A percentile compares a stretch with the other conserved stretches of the same genome.
Conservation (phyloP, 2,888 invertebrate species). For the Synanthedon formicaeformis region DNA sequence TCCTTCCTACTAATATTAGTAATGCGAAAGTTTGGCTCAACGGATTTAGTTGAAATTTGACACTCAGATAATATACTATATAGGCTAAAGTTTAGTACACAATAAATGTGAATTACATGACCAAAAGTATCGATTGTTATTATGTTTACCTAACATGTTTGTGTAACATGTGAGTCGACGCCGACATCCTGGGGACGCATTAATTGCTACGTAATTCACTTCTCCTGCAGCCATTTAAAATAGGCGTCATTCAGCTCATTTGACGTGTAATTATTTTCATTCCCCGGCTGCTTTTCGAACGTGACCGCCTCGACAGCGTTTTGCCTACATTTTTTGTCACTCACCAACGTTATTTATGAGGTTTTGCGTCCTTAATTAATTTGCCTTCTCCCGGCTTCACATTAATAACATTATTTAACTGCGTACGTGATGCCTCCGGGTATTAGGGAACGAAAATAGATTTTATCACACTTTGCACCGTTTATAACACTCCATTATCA, state of each 20-base stretch:
- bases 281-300: conserved; percentile 37
- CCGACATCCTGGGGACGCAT: conserved; percentile 20
- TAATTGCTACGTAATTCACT: conserved; percentile 25
- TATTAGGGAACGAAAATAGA: background rate
- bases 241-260: conserved; percentile 53
- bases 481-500: background rate
- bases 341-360: conserved; percentile 34
- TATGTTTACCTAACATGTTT: too few species aligned
- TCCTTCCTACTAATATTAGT: too few species aligned
- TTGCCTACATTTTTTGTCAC: conserved; percentile 31
- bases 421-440: background rate
- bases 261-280: conserved; percentile 57
- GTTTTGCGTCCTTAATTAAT: conserved; percentile 37
- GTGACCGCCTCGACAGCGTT: conserved; percentile 18
- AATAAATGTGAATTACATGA: too few species aligned
- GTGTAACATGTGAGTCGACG: too few species aligned
- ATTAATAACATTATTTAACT: conserved; percentile 1
- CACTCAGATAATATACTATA: too few species aligned
- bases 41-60: too few species aligned
- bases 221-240: conserved; percentile 32
- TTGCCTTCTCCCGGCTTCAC: conserved; percentile 16
- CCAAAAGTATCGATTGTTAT: too few species aligned
- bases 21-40: too few species aligned
- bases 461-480: background rate
- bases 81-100: too few species aligned